Percentiles rank a stretch among this genome's conserved stretches.
Evolutionary conservation across 2,888 invertebrate species (phyloP).

Genomic region (Acanthopleura granulata): DNA sequence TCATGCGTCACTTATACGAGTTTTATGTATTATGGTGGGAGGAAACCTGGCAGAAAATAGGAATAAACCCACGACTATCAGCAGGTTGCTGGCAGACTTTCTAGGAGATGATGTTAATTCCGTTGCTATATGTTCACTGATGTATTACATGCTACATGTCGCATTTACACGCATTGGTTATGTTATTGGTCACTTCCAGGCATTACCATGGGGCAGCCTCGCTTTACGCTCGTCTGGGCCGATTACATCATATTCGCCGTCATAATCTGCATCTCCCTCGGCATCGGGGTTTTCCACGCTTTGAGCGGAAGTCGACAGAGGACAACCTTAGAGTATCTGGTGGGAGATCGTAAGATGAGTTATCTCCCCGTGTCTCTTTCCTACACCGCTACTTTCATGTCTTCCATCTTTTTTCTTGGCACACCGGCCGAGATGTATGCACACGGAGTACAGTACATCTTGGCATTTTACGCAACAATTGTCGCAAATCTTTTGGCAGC

Average conservation of each 20-base stretch:
- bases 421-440: slow-evolving; percentile 12
- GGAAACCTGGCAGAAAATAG: no score
- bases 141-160: no score
- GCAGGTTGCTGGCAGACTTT: no score
- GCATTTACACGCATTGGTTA: no score
- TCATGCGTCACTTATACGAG: no score
- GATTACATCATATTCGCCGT: slow-evolving; percentile 7
- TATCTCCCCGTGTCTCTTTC: slow-evolving; percentile 1
- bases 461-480: background rate
- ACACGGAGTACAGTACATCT: background rate
- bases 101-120: no score
- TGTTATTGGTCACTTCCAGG: no score
- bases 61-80: no score
- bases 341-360: slow-evolving; percentile 15
- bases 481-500: background rate
- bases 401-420: slow-evolving; percentile 6
- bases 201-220: background rate
- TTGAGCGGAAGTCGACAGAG: slow-evolving; percentile 14
- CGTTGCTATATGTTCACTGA: no score
- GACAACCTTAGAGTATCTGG: slow-evolving; percentile 8
- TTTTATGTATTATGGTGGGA: no score
- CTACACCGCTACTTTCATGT: slow-evolving; percentile 13
- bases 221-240: background rate
- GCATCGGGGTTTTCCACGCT: slow-evolving; percentile 12
- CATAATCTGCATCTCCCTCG: background rate